phyloP scores from a whole-genome alignment of 2,113 vertebrate species.

The Halichoeres trimaculatus region DNA sequence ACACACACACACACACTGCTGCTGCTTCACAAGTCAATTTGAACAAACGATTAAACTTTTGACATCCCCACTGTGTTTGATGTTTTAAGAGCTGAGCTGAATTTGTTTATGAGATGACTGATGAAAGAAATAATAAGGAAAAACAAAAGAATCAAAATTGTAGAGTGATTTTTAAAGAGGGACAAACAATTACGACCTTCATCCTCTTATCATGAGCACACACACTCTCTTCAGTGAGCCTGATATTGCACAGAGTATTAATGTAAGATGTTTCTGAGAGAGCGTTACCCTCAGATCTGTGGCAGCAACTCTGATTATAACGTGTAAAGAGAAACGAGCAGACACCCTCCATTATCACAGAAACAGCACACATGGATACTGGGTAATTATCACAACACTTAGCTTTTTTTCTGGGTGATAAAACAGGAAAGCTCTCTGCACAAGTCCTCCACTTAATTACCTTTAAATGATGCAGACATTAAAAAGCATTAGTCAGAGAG shows the following conservation, averaged over 20 bases:
- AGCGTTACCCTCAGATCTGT: background rate
- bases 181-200: background rate
- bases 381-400: conserved; percentile 35
- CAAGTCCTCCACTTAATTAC: conserved; percentile 62
- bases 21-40: background rate
- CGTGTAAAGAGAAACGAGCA: conserved; percentile 38
- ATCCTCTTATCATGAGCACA: background rate
- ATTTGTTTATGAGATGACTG: no score
- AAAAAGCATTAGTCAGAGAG: conserved; percentile 42
- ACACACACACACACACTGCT: background rate
- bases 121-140: no score
- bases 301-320: conserved; percentile 30
- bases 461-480: conserved; percentile 52
- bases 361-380: conserved; percentile 22
- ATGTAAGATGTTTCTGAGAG: conserved; percentile 3
- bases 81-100: no score
- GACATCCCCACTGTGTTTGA: background rate
- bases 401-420: conserved; percentile 49
- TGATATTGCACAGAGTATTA: background rate
- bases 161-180: background rate
- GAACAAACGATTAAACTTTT: background rate
- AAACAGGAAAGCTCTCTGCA: conserved; percentile 38
- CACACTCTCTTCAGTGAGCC: background rate
- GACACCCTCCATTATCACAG: conserved; percentile 38
- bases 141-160: background rate